These are phyloP conservation scores for Saccostrea cuccullata DNA, from an alignment of 1,140 invertebrate species.

Conservation along the genomic window DNA sequence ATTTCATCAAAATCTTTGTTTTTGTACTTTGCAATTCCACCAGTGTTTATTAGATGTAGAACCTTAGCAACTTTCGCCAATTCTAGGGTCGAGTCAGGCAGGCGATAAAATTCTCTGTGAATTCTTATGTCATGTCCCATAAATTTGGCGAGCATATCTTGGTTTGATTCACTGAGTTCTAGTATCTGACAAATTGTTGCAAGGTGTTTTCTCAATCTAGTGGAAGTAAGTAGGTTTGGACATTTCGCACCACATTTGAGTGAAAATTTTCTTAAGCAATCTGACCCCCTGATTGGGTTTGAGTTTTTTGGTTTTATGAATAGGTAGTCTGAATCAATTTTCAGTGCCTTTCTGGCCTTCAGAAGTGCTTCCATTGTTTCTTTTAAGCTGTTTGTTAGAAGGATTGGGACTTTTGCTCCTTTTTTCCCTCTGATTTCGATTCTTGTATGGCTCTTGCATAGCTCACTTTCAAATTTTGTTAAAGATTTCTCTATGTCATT, in stretches of 20 bases:
- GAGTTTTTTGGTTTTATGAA: not conserved
- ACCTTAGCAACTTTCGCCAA: no score
- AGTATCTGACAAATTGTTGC: constrained; percentile 46
- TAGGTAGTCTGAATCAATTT: no score
- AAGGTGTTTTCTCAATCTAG: constrained; percentile 58
- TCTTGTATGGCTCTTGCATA: constrained; percentile 3
- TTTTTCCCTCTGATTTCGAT: constrained; percentile 17
- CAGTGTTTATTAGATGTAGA: no score
- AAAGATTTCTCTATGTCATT: not conserved
- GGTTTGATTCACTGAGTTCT: constrained; percentile 36
- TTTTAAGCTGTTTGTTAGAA: not conserved
- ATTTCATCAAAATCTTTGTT: no score
- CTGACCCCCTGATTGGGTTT: constrained; percentile 14
- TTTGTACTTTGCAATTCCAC: no score
- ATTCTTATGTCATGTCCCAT: no score
- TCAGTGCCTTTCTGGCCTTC: not conserved
- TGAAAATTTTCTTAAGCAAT: constrained; percentile 9
- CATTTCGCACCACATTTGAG: not conserved
- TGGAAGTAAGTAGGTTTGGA: constrained; percentile 63
- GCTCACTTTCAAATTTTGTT: constrained; percentile 7
- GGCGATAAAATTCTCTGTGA: no score
- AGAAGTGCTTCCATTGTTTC: not conserved
- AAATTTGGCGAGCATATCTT: constrained; percentile 32
- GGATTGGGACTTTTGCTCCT: not conserved
- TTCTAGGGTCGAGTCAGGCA: no score